phyloP scores from a whole-genome alignment of 1,140 invertebrate genomes.

The Oryzaephilus surinamensis region DNA sequence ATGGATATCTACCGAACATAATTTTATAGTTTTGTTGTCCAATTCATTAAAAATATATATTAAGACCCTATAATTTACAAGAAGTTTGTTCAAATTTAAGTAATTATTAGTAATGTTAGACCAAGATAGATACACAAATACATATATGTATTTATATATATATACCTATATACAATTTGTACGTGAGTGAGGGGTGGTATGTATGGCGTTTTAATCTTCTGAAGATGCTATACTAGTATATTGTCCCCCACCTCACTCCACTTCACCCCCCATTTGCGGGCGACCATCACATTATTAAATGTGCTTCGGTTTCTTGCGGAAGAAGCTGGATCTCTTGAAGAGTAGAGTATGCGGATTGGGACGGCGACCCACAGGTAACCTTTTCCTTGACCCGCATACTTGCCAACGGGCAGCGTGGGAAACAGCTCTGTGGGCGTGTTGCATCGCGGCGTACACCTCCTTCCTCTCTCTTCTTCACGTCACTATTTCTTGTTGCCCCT shows the following conservation, averaged over 20 bases:
- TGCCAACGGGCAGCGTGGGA: conserved; percentile 38
- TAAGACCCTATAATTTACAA: conserved; percentile 21
- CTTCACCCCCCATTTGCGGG: neutral
- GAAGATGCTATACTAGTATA: too few species aligned
- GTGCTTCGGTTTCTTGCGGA: conserved; percentile 12
- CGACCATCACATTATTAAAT: neutral
- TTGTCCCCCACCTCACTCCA: conserved; percentile 1
- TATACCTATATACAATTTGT: too few species aligned
- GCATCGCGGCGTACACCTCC: conserved; percentile 26
- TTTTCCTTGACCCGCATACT: conserved; percentile 39
- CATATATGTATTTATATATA: too few species aligned
- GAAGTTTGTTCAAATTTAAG: conserved; percentile 20
- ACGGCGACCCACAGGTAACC: conserved; percentile 36
- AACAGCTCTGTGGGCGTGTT: conserved; percentile 36
- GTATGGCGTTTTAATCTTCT: too few species aligned
- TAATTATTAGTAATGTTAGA: conserved; percentile 20
- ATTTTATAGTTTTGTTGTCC: conserved; percentile 3
- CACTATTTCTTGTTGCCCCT: too few species aligned
- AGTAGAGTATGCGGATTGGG: conserved; percentile 28
- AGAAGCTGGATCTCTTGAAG: conserved; percentile 11
- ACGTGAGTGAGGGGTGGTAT: too few species aligned
- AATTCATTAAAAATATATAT: conserved; percentile 13
- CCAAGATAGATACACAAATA: too few species aligned
- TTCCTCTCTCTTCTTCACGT: conserved; percentile 19
- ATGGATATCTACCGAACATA: too few species aligned